A percentile compares a stretch with the other conserved stretches of the same genome.
Conservation (phyloP, 2,113 vertebrate species). For the Opisthocomus hoazin region DNA sequence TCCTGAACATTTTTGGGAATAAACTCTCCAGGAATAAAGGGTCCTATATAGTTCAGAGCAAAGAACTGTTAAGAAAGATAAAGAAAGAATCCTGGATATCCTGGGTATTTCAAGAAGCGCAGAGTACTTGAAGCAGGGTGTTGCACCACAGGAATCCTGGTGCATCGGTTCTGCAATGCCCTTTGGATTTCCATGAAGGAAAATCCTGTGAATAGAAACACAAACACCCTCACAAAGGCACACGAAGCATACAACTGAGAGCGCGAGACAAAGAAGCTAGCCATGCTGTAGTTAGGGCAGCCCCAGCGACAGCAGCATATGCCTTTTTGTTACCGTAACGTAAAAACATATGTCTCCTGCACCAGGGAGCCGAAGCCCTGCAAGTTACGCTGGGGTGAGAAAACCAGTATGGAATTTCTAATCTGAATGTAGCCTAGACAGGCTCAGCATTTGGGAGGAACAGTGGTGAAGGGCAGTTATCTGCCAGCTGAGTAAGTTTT, state of each 20-base stretch:
- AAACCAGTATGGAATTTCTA: not conserved
- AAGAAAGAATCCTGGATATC: not conserved
- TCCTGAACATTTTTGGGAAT: not conserved
- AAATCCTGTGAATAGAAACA: not conserved
- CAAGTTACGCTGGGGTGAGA: not conserved
- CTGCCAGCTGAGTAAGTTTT: not conserved
- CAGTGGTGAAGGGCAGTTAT: not conserved
- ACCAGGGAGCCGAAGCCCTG: not conserved
- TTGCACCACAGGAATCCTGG: not conserved
- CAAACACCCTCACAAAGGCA: not conserved
- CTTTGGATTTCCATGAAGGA: not conserved
- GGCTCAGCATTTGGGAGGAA: not conserved
- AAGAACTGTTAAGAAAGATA: not conserved
- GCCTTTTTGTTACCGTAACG: not conserved
- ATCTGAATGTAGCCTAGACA: not conserved
- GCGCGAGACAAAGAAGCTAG: not conserved
- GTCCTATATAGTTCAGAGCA: not conserved
- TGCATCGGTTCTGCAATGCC: not conserved
- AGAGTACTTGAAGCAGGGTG: not conserved
- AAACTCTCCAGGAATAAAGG: not conserved
- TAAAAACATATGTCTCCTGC: not conserved
- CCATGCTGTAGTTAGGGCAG: not conserved
- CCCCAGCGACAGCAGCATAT: not conserved
- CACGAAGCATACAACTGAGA: not conserved
- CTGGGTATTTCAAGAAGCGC: not conserved